These are phyloP conservation scores for Chrysaora quinquecirrha DNA, from an alignment of 30 jellyfish, hydroid and myxozoan genomes.

Conservation along the genomic window DNA sequence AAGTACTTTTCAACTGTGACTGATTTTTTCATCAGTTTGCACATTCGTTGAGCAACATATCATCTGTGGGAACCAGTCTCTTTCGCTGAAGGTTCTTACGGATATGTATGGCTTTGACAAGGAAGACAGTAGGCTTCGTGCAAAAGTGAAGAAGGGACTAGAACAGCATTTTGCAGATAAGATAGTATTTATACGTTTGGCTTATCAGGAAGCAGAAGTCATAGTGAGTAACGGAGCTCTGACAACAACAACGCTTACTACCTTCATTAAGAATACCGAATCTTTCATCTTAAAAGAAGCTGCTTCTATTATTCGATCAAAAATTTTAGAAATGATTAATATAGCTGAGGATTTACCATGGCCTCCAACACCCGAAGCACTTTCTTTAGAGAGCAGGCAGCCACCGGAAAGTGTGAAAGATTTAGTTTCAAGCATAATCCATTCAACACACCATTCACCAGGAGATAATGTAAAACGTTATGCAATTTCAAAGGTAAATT, in stretches of 20 bases:
- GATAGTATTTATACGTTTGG: constrained; percentile 11
- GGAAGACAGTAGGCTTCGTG: constrained; percentile 26
- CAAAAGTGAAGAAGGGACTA: constrained; percentile 25
- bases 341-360: constrained; percentile 15
- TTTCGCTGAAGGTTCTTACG: constrained; percentile 20
- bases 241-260: constrained; percentile 8
- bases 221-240: constrained; percentile 10
- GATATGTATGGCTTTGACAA: constrained; percentile 48
- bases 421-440: constrained; percentile 4
- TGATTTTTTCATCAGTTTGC: constrained; percentile 31
- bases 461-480: constrained; percentile 31
- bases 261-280: constrained; percentile 11
- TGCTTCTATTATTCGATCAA: constrained; percentile 22
- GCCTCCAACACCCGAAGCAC: constrained; percentile 52
- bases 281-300: constrained; percentile 38
- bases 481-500: constrained; percentile 16
- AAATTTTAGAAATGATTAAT: constrained; percentile 5
- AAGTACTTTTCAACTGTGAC: neutral
- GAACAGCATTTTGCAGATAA: constrained; percentile 15
- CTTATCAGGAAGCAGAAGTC: constrained; percentile 40
- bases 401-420: constrained; percentile 37
- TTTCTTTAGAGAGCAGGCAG: constrained; percentile 15
- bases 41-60: constrained; percentile 22
- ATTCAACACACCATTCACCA: constrained; percentile 30
- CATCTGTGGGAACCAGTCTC: constrained; percentile 30